Percentiles rank a stretch among this genome's conserved stretches.
These are phyloP conservation scores for Hippocampus zosterae DNA, from an alignment of 2,113 vertebrate genomes.

Conservation along the genomic window DNA sequence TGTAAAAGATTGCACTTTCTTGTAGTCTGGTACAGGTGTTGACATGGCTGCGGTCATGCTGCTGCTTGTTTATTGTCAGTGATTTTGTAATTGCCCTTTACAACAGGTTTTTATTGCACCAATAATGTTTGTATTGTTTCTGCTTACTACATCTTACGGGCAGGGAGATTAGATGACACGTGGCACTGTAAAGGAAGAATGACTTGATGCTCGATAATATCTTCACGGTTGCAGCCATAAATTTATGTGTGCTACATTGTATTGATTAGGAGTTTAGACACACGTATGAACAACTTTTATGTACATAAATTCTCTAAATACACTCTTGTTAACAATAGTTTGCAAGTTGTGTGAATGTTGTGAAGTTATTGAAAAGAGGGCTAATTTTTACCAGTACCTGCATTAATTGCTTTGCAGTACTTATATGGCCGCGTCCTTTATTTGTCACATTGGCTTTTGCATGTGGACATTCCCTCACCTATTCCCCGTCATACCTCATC, in stretches of 20 bases:
- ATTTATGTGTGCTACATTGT: background rate
- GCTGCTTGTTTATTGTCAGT: background rate
- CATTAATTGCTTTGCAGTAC: background rate
- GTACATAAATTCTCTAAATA: background rate
- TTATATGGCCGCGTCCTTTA: background rate
- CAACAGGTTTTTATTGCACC: background rate
- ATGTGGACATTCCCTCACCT: background rate
- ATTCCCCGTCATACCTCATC: constrained; percentile 1
- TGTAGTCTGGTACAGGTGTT: background rate
- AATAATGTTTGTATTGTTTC: background rate
- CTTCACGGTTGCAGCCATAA: background rate
- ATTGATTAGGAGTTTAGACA: background rate
- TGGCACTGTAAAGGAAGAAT: background rate
- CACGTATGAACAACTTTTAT: background rate
- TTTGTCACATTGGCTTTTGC: background rate
- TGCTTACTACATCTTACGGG: background rate
- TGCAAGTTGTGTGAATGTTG: background rate
- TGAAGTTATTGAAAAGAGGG: background rate
- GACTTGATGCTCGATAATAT: background rate
- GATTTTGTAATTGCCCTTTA: background rate
- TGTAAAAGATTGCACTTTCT: no score
- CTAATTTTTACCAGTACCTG: background rate
- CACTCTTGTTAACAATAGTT: background rate
- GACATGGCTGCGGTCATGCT: background rate
- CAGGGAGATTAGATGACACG: background rate